Evolutionary conservation across 2,113 vertebrate genomes (phyloP), one percentile per base, ranked within the genome.

Genomic region (Peromyscus californicus): DNA sequence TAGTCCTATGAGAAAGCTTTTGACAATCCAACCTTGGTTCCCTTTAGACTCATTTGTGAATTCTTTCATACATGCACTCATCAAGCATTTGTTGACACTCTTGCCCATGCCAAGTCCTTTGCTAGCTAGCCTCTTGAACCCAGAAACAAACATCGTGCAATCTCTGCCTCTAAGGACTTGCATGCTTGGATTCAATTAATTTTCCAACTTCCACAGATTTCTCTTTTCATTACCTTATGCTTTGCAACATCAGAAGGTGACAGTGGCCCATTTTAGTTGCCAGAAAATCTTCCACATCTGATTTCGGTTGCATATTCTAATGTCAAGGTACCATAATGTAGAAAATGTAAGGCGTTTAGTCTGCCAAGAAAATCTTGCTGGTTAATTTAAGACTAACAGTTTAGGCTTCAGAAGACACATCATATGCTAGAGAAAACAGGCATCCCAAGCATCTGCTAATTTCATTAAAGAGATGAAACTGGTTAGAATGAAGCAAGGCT

Each of bases 401-500:
- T 92, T 63, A 78, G 19, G 9, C 13, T 57, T 96, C 0, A 0
- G 80, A 79, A 29, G 59, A 67, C 31, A 95, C 69, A 33, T 79
- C 29, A 94, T 36, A 57, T 69, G 74, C 75, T 51, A 42, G 39
- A 65, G n/a, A 16, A 80, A 96, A 90, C 19, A 82, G 57, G 63
- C 76, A 97, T 70, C 33, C 48, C 45, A 79, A 82, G 86, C 85
- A 80, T 57, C 45, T 96, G 65, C 92, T 95, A 89, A 96, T 96
- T 97, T 59, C n/a, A 42, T 85, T 67, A 91, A 87, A 69, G 89
- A 86, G 61, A n/a, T 70, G 74, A 93, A 82, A 82, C 26, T 95
- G 85, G 90, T 93, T 93, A 96, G 95, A 51, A 91, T 59, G 69
- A 97, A 93, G 70, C 67, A 48, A 16, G 45, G 75, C 97, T 98